Conservation (phyloP, 2,113 vertebrate species). For the Ovis aries region ARS-UI_Ramb_v3.0 NC_056056.1:222725501-222726000, state of each 20-base stretch:
- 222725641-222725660: neutral
- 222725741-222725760: neutral
- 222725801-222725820: too few species aligned
- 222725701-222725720: neutral
- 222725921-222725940: too few species aligned
- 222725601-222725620: neutral
- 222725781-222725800: neutral
- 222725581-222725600: neutral
- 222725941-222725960: neutral
- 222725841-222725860: fast-evolving
- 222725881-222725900: too few species aligned
- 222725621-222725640: neutral
- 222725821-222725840: neutral
- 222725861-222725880: too few species aligned
- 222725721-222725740: neutral
- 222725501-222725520: neutral
- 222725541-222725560: neutral
- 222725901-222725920: neutral
- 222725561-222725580: neutral
- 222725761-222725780: neutral
- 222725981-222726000: neutral
- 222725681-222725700: neutral
- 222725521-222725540: neutral
- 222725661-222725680: too few species aligned
- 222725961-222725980: neutral